A percentile compares a stretch with the other conserved stretches of the same genome.
phyloP scores from a whole-genome alignment of 1,140 invertebrate species.

The Cyrtorhinus lividipennis region DNA sequence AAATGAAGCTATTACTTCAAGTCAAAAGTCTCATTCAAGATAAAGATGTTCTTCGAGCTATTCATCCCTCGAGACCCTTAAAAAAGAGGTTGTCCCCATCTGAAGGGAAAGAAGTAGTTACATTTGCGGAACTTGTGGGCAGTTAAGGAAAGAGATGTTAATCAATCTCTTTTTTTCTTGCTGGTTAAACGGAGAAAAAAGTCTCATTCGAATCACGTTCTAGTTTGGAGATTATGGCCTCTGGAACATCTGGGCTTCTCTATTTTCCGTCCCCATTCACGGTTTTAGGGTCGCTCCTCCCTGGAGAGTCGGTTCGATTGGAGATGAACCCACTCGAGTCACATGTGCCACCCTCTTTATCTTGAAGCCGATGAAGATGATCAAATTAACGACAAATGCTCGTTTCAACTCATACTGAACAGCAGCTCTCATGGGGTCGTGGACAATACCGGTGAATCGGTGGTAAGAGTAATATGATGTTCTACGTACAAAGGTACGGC shows the following conservation, averaged over 20 bases:
- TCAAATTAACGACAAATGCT: too few relatives aligned
- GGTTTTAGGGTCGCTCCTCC: not conserved
- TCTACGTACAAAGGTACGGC: too few relatives aligned
- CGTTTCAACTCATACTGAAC: too few relatives aligned
- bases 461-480: too few relatives aligned
- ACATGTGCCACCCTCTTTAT: not conserved
- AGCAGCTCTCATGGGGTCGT: too few relatives aligned
- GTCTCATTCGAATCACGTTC: not conserved
- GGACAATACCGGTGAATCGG: too few relatives aligned
- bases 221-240: not conserved
- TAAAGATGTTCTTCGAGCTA: not conserved
- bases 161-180: not conserved
- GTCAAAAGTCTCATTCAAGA: not conserved
- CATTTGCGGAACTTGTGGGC: not conserved
- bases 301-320: not conserved
- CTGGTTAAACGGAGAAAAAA: too few relatives aligned
- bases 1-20: not conserved
- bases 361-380: not conserved
- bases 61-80: not conserved
- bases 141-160: conserved; percentile 1
- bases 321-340: not conserved
- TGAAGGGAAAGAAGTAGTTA: not conserved
- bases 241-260: not conserved
- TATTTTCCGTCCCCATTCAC: not conserved
- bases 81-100: not conserved